Percentiles rank a stretch among this genome's conserved stretches.
Evolutionary conservation across 2,797 vertebrate species (phyloP).

Genomic region (Amblyraja radiata): DNA sequence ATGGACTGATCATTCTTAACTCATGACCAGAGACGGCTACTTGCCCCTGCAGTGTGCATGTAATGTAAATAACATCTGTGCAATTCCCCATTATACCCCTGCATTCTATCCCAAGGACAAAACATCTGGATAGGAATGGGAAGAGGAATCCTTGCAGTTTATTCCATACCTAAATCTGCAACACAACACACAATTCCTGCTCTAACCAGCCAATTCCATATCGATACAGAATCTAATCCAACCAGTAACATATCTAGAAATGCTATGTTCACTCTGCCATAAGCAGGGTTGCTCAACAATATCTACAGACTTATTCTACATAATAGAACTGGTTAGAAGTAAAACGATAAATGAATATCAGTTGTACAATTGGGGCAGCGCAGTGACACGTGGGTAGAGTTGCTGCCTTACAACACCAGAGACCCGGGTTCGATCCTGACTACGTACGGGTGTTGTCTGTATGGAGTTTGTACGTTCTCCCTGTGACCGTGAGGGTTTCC

Average conservation of each 20-base stretch:
- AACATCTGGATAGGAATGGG: not conserved
- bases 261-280: not conserved
- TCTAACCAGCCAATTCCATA: not conserved
- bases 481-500: too few relatives aligned
- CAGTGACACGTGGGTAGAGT: too few relatives aligned
- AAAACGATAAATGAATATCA: not conserved
- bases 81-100: not conserved
- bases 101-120: not conserved
- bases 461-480: too few relatives aligned
- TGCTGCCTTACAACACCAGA: too few relatives aligned
- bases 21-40: not conserved
- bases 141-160: not conserved
- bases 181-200: not conserved
- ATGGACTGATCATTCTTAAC: not conserved
- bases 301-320: not conserved
- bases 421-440: too few relatives aligned
- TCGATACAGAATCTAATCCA: not conserved
- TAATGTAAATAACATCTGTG: not conserved
- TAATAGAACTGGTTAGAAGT: not conserved
- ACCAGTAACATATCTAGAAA: not conserved
- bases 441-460: too few relatives aligned
- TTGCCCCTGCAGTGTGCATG: not conserved
- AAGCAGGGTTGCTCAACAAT: not conserved
- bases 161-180: not conserved
- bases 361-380: not conserved